Base-by-base conservation (phyloP, 1,140 invertebrate genomes). In the Triops cancriformis region DNA sequence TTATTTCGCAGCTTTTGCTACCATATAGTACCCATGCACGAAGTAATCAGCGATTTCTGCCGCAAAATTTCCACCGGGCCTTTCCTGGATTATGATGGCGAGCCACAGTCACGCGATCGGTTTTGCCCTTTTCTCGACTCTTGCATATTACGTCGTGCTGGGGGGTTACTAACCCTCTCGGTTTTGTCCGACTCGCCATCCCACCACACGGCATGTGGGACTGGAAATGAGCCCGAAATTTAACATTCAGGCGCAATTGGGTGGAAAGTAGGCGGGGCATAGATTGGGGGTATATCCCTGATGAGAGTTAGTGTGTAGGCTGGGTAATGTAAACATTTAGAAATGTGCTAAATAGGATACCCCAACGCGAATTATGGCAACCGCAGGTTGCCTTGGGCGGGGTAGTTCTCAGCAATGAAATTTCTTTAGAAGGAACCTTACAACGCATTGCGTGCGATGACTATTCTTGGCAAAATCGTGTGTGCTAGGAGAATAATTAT, bases 331-430 rank as follows among this genome's bases (percentile, higher is more conserved):
- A 64, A 23, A 23, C 51, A 64, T 64, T 64, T 64, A 64, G 23
- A 64, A 6, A 64, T 23, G 23, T 23, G n/a, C 23, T 64, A 64
- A 64, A 23, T 23, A 23, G n/a, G 10, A 64, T 6, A 6, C 9
- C 23, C 14, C 0, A 23, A 23, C n/a, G 51, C 51, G 23, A 64
- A 23, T 64, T 64, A 64, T 14, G 6, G 23, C 51, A 64, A 6
- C 51, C 51, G 51, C 51, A 64, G 51, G 51, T 64, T 64, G 51
- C 51, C 31, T 18, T 10, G 51, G 51, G 51, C 51, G 51, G 51
- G 51, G 51, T 64, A 64, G 51, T 64, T 64, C 51, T 64, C 51
- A 64, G 51, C 51, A 64, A 64, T 64, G 14, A 64, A 64, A 64
- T 64, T 23, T 10, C 18, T 64, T 64, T 23, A 18, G 23, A 10